Evolutionary conservation across 2,113 vertebrate genomes (phyloP).

Genomic region (Neoarius graeffei): DNA sequence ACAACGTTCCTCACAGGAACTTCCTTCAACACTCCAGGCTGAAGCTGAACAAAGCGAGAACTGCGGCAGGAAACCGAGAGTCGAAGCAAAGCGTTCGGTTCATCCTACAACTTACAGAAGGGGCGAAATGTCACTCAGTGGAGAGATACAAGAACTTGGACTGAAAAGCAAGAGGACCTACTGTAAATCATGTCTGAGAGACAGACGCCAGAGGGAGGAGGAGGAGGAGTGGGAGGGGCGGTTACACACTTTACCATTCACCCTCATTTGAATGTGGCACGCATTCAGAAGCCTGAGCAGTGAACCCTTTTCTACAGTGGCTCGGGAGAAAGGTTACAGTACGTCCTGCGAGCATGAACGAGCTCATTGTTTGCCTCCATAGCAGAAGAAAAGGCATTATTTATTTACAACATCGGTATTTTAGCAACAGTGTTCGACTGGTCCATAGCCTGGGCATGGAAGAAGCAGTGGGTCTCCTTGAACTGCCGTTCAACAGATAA

Average conservation of each 20-base stretch:
- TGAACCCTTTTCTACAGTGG: conserved; percentile 20
- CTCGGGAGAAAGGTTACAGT: conserved; percentile 40
- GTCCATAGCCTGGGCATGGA: background rate
- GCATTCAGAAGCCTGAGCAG: conserved; percentile 15
- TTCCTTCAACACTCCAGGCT: background rate
- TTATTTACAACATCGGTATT: conserved; percentile 19
- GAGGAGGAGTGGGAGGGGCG: background rate
- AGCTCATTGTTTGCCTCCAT: conserved; percentile 12
- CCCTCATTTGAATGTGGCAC: conserved; percentile 35
- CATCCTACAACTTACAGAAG: background rate
- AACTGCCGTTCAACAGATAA: background rate
- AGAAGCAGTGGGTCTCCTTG: background rate
- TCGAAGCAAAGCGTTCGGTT: background rate
- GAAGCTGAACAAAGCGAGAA: background rate
- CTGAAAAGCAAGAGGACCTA: background rate
- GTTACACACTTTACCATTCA: conserved; percentile 2
- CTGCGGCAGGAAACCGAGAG: background rate
- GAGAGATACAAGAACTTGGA: background rate
- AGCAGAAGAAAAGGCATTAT: conserved; percentile 29
- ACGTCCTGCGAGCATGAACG: conserved; percentile 18
- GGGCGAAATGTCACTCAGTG: background rate
- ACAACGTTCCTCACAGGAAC: no score
- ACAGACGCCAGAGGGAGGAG: conserved; percentile 1
- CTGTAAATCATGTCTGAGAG: conserved; percentile 5
- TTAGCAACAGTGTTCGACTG: conserved; percentile 11